A percentile compares a stretch with the other conserved stretches of the same genome.
Conservation (phyloP, 2,888 invertebrate species). For the Bombyx huttoni region DNA sequence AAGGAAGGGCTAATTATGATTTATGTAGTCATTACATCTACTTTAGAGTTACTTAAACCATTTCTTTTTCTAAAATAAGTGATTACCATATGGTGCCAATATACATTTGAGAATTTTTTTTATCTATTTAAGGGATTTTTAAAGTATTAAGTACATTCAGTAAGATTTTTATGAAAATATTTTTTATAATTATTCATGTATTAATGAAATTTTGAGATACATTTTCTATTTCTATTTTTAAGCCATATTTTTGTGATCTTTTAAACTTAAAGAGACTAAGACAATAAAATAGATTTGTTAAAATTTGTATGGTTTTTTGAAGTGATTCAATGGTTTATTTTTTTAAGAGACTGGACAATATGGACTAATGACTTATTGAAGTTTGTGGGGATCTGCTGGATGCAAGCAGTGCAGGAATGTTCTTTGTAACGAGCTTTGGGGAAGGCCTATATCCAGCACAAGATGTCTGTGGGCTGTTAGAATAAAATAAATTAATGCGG, state of each 20-base stretch:
- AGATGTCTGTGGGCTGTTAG: too few species aligned
- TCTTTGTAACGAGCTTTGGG: too few species aligned
- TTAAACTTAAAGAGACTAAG: background rate
- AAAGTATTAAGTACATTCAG: constrained; percentile 11
- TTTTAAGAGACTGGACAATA: too few species aligned
- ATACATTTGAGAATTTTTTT: constrained; percentile 16
- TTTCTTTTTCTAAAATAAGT: constrained; percentile 12
- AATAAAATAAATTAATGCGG: too few species aligned
- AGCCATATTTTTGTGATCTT: constrained; percentile 36
- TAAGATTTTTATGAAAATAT: background rate
- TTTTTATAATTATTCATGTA: background rate
- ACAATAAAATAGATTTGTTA: background rate
- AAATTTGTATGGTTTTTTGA: constrained; percentile 2
- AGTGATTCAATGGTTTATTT: too few species aligned
- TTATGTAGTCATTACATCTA: constrained; percentile 5
- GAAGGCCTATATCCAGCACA: too few species aligned
- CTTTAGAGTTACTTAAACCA: background rate
- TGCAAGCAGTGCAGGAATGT: too few species aligned
- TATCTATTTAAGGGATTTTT: constrained; percentile 7
- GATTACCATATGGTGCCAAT: constrained; percentile 60
- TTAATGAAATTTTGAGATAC: constrained; percentile 3
- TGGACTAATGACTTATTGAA: too few species aligned
- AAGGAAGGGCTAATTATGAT: background rate
- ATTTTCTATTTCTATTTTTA: constrained; percentile 8
- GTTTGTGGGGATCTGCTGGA: too few species aligned